phyloP scores from a whole-genome alignment of 2,113 vertebrate species.

The Aphyosemion australe region DNA sequence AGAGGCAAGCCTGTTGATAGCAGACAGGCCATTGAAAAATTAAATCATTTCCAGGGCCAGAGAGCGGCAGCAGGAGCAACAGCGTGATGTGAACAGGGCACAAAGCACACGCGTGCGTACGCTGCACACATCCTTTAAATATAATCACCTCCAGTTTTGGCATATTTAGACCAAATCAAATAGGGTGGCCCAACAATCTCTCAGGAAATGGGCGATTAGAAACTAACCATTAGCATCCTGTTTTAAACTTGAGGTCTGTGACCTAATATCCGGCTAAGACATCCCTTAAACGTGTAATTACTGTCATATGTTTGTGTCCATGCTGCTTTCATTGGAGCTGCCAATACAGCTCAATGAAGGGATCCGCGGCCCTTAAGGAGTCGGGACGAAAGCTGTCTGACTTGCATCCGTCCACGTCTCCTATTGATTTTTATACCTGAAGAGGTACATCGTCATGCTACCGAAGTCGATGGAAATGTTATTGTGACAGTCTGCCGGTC shows the following conservation, averaged over 20 bases:
- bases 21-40: constrained; percentile 72
- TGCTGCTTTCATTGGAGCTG: constrained; percentile 51
- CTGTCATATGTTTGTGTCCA: constrained; percentile 71
- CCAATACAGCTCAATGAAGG: constrained; percentile 15
- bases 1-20: constrained; percentile 73
- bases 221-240: constrained; percentile 62
- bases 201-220: constrained; percentile 65
- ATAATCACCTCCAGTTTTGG: constrained; percentile 44
- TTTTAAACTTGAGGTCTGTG: constrained; percentile 56
- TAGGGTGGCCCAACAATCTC: constrained; percentile 58
- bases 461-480: constrained; percentile 40
- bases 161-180: constrained; percentile 42
- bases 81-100: constrained; percentile 42
- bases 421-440: constrained; percentile 60
- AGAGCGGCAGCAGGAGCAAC: constrained; percentile 57
- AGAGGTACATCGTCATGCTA: constrained; percentile 33
- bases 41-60: constrained; percentile 67
- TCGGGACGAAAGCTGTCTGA: constrained; percentile 37
- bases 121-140: constrained; percentile 6
- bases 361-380: constrained; percentile 27
- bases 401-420: constrained; percentile 50
- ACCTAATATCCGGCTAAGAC: constrained; percentile 56
- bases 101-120: constrained; percentile 21
- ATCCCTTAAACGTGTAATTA: constrained; percentile 62
- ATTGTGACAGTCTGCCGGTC: constrained; percentile 46